A percentile compares a stretch with the other conserved stretches of the same genome.
phyloP scores from a whole-genome alignment of 1,140 invertebrate species.

The Macrotrachela quadricornifera region DNA sequence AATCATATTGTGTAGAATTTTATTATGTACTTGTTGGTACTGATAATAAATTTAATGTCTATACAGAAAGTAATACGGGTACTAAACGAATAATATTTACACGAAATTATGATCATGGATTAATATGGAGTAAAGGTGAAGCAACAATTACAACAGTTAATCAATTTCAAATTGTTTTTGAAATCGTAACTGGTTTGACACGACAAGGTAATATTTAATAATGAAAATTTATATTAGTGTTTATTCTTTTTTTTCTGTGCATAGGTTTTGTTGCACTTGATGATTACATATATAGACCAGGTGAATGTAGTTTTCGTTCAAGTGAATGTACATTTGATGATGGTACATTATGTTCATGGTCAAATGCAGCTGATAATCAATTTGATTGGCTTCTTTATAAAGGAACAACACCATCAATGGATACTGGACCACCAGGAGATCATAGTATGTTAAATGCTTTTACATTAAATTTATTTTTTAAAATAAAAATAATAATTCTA shows the following conservation, averaged over 20 bases:
- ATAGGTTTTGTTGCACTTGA: conserved; percentile 4
- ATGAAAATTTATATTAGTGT: too few relatives aligned
- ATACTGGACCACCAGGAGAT: too few relatives aligned
- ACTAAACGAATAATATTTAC: neutral
- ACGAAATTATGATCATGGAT: conserved; percentile 1
- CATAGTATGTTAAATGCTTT: too few relatives aligned
- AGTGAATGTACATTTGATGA: too few relatives aligned
- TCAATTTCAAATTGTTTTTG: conserved; percentile 2
- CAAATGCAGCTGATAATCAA: too few relatives aligned
- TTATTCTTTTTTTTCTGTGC: too few relatives aligned
- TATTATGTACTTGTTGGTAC: conserved; percentile 1
- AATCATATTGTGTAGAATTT: conserved; percentile 3
- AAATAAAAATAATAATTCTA: too few relatives aligned
- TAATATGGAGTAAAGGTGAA: conserved; percentile 6
- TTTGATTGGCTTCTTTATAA: too few relatives aligned
- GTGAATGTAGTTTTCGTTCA: neutral
- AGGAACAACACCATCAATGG: too few relatives aligned
- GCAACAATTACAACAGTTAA: neutral
- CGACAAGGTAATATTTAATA: neutral
- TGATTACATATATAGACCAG: conserved; percentile 1
- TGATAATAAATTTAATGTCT: neutral
- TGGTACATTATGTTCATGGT: too few relatives aligned
- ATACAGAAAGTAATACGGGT: neutral
- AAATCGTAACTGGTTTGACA: neutral
- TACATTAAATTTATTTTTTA: too few relatives aligned